Evolutionary conservation across 2,113 vertebrate species (phyloP).

Genomic region (Panthera uncia): DNA sequence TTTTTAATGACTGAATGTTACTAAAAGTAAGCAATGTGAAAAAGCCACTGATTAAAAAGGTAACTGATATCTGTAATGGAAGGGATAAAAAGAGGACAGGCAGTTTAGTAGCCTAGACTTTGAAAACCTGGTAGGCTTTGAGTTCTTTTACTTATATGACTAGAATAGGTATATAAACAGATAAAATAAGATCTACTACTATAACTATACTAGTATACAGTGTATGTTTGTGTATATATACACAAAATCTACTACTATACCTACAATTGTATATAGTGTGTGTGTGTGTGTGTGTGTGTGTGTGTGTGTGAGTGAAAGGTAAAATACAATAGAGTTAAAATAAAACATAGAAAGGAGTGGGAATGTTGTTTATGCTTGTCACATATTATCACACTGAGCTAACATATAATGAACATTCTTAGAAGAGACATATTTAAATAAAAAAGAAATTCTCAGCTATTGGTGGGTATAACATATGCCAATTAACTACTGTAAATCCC

Average conservation of each 20-base stretch:
- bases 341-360: not conserved
- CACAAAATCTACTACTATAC: not conserved
- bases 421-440: not conserved
- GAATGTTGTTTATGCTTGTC: not conserved
- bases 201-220: not conserved
- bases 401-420: not conserved
- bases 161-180: no score
- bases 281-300: not conserved
- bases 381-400: not conserved
- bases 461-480: not conserved
- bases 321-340: not conserved
- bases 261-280: not conserved
- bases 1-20: slow-evolving; percentile 1
- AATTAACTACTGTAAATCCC: not conserved
- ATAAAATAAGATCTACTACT: not conserved
- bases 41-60: not conserved
- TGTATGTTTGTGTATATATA: not conserved
- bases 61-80: not conserved
- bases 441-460: not conserved
- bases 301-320: no score
- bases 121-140: not conserved
- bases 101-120: not conserved
- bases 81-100: not conserved
- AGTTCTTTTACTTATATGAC: not conserved
- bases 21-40: not conserved